Conservation (phyloP, 1,140 invertebrate genomes). For the Frieseomelitta varia region DNA sequence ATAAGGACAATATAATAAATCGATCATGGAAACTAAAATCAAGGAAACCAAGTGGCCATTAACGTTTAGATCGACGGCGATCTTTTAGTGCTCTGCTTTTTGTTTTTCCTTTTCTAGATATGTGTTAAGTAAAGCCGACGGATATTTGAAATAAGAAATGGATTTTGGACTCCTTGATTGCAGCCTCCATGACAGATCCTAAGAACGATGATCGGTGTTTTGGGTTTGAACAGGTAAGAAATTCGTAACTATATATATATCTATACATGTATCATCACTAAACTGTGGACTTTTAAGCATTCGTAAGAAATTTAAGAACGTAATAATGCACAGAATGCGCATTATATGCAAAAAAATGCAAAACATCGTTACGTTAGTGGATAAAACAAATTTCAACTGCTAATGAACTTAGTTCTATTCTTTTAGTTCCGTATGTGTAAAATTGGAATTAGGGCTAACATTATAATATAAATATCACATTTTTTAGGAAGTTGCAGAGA, state of each 20-base stretch:
- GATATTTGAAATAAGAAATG: constrained; percentile 40
- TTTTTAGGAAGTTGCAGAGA: constrained; percentile 93
- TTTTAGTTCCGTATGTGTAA: neutral
- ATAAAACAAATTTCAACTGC: neutral
- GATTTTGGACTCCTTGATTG: constrained; percentile 43
- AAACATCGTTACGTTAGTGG: neutral
- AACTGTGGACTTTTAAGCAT: neutral
- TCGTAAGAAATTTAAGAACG: neutral
- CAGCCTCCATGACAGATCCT: constrained; percentile 40
- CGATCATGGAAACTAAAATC: constrained; percentile 48
- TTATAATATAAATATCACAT: neutral
- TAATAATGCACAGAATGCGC: no score
- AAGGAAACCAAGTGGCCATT: constrained; percentile 40
- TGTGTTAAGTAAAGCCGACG: constrained; percentile 21
- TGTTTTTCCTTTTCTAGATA: constrained; percentile 17
- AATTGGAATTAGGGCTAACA: neutral
- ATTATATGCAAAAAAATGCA: no score
- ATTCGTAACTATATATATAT: neutral
- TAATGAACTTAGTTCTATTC: neutral
- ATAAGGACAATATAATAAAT: neutral
- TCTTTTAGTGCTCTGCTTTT: neutral
- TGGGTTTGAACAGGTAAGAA: constrained; percentile 21
- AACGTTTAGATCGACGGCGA: constrained; percentile 5
- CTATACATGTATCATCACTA: neutral
- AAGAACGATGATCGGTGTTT: constrained; percentile 23